Percentiles rank a stretch among this genome's conserved stretches.
Conservation (phyloP, 2,797 vertebrate genomes). For the Etheostoma perlongum region DNA sequence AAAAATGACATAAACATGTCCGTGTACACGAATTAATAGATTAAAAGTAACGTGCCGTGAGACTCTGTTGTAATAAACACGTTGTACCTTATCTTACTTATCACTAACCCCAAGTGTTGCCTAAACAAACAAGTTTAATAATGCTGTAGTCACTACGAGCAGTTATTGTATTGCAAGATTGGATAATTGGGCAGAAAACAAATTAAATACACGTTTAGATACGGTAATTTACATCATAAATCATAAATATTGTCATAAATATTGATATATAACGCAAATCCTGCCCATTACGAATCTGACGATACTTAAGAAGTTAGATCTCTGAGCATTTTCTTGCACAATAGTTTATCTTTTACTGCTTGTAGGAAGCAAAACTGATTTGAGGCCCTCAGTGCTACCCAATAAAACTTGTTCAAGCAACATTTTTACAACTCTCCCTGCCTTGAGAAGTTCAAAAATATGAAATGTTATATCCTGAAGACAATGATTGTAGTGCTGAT, state of each 20-base stretch:
- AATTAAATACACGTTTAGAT: too few relatives aligned
- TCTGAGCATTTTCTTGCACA: neutral
- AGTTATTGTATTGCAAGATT: too few relatives aligned
- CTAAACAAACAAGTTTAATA: too few relatives aligned
- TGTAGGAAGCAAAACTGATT: slow-evolving; percentile 52
- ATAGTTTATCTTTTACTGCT: slow-evolving; percentile 7
- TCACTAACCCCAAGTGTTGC: neutral
- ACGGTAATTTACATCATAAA: too few relatives aligned
- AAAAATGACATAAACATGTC: too few relatives aligned
- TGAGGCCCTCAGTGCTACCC: slow-evolving; percentile 44
- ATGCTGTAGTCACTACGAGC: too few relatives aligned
- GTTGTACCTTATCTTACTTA: neutral
- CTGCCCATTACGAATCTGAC: neutral
- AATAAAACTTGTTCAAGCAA: slow-evolving; percentile 42
- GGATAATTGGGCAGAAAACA: too few relatives aligned
- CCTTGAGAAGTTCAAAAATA: slow-evolving; percentile 4
- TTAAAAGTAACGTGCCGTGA: too few relatives aligned
- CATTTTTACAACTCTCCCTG: slow-evolving; percentile 47
- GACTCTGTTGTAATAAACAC: neutral
- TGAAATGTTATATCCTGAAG: slow-evolving; percentile 79
- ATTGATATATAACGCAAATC: neutral
- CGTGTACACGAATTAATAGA: too few relatives aligned
- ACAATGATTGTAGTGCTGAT: slow-evolving; percentile 89
- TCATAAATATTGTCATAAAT: neutral
- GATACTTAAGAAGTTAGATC: neutral